Evolutionary conservation across 2,113 vertebrate species (phyloP).

Genomic region (Elaphurus davidianus): DNA sequence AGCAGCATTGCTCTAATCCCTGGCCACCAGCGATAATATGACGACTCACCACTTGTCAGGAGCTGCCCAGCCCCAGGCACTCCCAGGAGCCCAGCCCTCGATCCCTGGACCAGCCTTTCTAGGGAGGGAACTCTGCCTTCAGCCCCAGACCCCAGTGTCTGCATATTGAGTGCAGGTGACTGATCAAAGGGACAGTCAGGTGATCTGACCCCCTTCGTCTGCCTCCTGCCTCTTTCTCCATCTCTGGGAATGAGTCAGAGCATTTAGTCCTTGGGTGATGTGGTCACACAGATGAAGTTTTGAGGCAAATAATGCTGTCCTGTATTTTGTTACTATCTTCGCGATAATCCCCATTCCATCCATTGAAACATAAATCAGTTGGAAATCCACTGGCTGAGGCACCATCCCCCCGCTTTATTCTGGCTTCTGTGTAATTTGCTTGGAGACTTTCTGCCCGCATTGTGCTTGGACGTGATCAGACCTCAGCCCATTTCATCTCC

Average conservation of each 20-base stretch:
- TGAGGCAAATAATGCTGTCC: background rate
- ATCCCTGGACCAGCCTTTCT: accelerated
- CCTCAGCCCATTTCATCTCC: accelerated
- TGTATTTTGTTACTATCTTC: no score
- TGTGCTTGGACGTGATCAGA: background rate
- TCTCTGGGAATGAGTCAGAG: background rate
- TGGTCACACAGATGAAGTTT: background rate
- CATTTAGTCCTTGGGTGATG: accelerated
- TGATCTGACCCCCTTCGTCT: background rate
- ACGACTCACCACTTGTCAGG: accelerated
- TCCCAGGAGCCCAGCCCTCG: accelerated
- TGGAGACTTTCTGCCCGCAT: background rate
- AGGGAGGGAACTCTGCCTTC: background rate
- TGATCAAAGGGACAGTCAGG: accelerated
- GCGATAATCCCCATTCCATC: accelerated
- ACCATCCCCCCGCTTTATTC: accelerated
- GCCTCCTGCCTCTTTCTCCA: background rate
- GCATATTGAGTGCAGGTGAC: accelerated
- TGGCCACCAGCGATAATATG: accelerated
- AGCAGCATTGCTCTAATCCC: no score
- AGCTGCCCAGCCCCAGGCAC: background rate
- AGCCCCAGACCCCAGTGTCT: background rate
- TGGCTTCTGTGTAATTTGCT: accelerated
- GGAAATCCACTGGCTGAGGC: no score
- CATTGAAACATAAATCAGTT: accelerated